These are phyloP conservation scores for Eospalax fontanierii DNA, from an alignment of 2,797 vertebrate species.

Conservation along the genomic window DNA sequence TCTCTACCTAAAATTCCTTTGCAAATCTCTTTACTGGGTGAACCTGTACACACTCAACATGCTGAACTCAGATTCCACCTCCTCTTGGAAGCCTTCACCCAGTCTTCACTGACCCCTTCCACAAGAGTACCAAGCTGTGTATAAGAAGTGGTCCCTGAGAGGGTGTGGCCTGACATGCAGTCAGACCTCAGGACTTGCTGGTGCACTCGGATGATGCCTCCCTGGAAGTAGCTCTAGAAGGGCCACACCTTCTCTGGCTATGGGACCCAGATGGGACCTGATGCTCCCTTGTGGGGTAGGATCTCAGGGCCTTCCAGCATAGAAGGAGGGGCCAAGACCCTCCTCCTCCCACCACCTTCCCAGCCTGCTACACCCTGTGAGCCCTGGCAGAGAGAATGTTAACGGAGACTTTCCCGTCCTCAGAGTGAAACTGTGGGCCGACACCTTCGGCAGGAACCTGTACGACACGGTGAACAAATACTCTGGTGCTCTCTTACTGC, in stretches of 20 bases:
- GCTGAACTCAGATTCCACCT: background rate
- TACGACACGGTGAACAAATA: conserved; percentile 92
- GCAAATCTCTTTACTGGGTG: background rate
- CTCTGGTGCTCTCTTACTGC: conserved; percentile 95
- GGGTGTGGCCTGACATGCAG: background rate
- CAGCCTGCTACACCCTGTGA: background rate
- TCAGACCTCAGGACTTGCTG: background rate
- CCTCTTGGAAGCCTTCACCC: background rate
- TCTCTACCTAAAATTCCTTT: background rate
- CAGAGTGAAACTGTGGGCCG: conserved; percentile 97
- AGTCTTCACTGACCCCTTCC: too few species aligned
- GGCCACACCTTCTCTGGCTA: background rate
- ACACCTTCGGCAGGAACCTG: conserved; percentile 93
- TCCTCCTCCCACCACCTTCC: too few species aligned
- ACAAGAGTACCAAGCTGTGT: background rate
- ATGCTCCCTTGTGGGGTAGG: background rate
- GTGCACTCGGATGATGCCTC: background rate
- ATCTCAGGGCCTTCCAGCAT: background rate
- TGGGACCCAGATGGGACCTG: background rate
- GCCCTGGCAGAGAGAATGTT: rapidly evolving
- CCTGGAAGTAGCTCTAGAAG: background rate
- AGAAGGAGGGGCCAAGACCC: background rate
- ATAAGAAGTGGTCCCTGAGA: background rate
- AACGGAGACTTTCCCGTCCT: background rate
- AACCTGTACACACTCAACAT: background rate